Evolutionary conservation across 2,113 vertebrate species (phyloP).

Genomic region (Mohoua ochrocephala): DNA sequence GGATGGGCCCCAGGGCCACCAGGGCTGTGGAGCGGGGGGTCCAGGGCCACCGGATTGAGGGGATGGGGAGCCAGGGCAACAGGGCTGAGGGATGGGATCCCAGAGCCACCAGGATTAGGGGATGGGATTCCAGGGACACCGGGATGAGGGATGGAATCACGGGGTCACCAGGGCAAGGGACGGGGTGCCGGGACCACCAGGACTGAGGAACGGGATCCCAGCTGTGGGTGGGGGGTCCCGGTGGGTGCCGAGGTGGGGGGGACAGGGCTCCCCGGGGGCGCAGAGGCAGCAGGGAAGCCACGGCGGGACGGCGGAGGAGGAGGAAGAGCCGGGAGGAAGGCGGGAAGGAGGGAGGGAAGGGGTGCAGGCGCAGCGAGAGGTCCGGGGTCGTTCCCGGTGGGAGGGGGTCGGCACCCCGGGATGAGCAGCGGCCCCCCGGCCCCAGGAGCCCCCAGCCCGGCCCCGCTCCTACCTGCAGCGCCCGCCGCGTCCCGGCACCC

Average conservation of each 20-base stretch:
- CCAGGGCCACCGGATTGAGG: too few relatives aligned
- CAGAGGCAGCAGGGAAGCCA: neutral
- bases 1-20: neutral
- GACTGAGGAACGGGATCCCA: neutral
- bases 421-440: fast-evolving
- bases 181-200: neutral
- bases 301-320: neutral
- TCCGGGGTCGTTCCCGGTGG: fast-evolving
- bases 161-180: neutral
- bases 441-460: neutral
- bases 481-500: neutral
- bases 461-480: neutral
- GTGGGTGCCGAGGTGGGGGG: fast-evolving
- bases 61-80: neutral
- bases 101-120: neutral
- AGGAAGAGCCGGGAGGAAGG: neutral
- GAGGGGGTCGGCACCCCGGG: fast-evolving
- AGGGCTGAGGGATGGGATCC: fast-evolving
- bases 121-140: neutral
- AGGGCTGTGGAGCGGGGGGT: fast-evolving
- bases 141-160: fast-evolving
- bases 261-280: neutral
- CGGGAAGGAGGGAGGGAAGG: neutral
- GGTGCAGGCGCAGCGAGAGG: fast-evolving
- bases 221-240: neutral